A percentile compares a stretch with the other conserved stretches of the same genome.
Evolutionary conservation across 2,888 invertebrate species (phyloP).

Genomic region (Luperina nickerlii): DNA sequence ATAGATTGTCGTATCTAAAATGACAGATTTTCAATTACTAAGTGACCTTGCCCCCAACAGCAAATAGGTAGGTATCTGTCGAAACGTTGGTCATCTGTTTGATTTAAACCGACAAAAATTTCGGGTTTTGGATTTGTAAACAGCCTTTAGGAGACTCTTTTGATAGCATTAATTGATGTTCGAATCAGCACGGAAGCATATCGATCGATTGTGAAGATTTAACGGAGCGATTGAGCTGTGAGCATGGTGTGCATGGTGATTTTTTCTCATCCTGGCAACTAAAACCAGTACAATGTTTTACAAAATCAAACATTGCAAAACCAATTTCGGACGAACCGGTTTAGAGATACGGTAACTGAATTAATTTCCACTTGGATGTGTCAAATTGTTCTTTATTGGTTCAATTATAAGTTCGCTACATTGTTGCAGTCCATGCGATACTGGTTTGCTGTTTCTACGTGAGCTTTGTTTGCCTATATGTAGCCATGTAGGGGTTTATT

Average conservation of each 20-base stretch:
- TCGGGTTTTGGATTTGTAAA: neutral
- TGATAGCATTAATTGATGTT: neutral
- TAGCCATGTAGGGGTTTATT: neutral
- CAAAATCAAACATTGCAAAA: conserved; percentile 6
- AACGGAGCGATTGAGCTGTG: neutral
- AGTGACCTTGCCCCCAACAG: neutral
- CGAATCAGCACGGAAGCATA: neutral
- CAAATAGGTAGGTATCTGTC: neutral
- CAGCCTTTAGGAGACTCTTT: neutral
- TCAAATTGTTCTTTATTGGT: conserved; percentile 58
- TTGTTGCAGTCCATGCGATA: conserved; percentile 39
- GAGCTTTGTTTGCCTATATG: neutral
- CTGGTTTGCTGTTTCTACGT: conserved; percentile 24
- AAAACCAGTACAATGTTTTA: neutral
- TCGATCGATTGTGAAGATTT: neutral
- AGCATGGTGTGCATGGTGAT: neutral
- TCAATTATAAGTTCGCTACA: conserved; percentile 40
- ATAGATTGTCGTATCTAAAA: neutral
- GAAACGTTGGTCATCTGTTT: neutral
- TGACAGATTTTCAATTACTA: too few relatives aligned
- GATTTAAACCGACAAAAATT: neutral
- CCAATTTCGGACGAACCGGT: conserved; percentile 35
- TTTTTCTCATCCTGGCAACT: neutral
- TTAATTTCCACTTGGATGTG: conserved; percentile 47
- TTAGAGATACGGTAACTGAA: conserved; percentile 21